A percentile compares a stretch with the other conserved stretches of the same genome.
Evolutionary conservation across 2,113 vertebrate species (phyloP).

Genomic region (Psittacus erithacus): DNA sequence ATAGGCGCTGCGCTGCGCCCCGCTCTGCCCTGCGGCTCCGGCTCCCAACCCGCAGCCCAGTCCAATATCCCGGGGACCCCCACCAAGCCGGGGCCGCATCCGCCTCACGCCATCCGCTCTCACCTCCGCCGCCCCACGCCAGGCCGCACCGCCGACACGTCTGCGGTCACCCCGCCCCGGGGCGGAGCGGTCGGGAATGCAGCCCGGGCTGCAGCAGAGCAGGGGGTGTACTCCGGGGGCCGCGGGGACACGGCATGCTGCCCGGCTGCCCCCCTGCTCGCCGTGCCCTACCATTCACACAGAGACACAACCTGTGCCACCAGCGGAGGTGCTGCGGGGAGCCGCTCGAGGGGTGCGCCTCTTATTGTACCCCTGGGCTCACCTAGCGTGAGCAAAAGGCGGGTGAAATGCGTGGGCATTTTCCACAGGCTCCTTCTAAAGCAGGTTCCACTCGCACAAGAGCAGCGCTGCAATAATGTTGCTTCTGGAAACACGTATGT

Average conservation of each 20-base stretch:
- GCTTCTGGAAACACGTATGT: not conserved
- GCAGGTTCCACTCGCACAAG: not conserved
- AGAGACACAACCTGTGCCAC: not conserved
- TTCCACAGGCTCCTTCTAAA: not conserved
- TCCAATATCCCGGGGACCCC: not conserved
- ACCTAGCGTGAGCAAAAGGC: not conserved
- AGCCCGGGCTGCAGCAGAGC: not conserved
- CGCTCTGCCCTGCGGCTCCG: not conserved
- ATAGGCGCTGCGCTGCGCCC: not conserved
- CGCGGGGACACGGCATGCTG: too few relatives aligned
- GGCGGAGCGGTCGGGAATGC: not conserved
- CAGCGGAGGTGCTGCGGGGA: not conserved
- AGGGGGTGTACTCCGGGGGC: accelerated
- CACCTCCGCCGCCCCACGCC: not conserved
- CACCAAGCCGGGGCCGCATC: not conserved
- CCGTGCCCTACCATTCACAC: not conserved
- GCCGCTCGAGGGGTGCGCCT: not conserved
- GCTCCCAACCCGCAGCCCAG: too few relatives aligned
- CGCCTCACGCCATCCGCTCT: not conserved
- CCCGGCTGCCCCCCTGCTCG: not conserved
- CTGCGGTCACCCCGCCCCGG: not conserved
- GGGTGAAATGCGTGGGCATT: not conserved
- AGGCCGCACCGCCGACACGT: not conserved
- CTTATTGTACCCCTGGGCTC: not conserved
- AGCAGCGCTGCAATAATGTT: not conserved